Evolutionary conservation across 2,797 vertebrate genomes (phyloP), one percentile per base, ranked within the genome.

Genomic region (Rhinophrynus dorsalis): DNA sequence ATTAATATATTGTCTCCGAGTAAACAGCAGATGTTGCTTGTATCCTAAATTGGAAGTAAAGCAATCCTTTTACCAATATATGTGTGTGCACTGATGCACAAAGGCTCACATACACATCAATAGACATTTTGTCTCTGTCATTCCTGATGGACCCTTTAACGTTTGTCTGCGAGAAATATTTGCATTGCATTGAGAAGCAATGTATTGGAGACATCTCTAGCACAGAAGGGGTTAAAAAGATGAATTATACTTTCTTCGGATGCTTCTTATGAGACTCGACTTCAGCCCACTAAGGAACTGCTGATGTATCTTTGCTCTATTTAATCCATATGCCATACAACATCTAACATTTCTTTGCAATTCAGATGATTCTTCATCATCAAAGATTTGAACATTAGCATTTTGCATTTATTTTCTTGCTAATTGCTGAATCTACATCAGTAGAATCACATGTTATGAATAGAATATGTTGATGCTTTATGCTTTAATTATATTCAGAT

Each of bases 321-420:
- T 68, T 52, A 69, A 61, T 52, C 67, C 67, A 42, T 52, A 68
- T 68, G 52, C 33, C 56, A 68, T 44, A 42, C 50, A 68, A 68
- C 67, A 60, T 60, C 67, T 69, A 52, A 54, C 57, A 69, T 61
- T 69, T 68, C 66, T 68, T 61, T 69, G 57, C 57, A 61, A 69
- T 54, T 44, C 37, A 61, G 67, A 69, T 69, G 35, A 54, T 69
- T 61, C 47, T 69, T 61, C 57, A 52, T 69, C 67, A 61, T 69
- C 67, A 69, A 61, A 69, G 57, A 48, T 69, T 54, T 69, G 20
- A 24, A 54, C 67, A 69, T 69, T 69, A 52, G 67, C 67, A 69
- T 69, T 61, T 69, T 69, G 67, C 67, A 69, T 69, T 51, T 68
- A 68, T 68, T 68, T 61, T 61, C 57, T 61, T 30, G 30, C 67